A percentile compares a stretch with the other conserved stretches of the same genome.
Evolutionary conservation across 30 jellyfish, hydroid and myxozoan genomes (phyloP).

Genomic region (Morbakka virulenta): DNA sequence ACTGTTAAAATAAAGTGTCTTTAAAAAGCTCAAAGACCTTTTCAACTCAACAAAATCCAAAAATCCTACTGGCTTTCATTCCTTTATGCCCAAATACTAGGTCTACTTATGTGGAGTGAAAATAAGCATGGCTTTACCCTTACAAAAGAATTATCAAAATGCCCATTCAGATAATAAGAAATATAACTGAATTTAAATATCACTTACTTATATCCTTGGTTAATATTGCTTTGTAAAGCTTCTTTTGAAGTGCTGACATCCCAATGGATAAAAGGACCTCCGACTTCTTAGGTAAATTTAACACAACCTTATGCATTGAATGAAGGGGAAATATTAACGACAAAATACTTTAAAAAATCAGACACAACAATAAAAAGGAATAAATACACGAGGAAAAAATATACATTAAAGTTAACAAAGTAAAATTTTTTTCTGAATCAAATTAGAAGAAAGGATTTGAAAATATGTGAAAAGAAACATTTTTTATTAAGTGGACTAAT

Average conservation of each 20-base stretch:
- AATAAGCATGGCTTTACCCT: too few relatives aligned
- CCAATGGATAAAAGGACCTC: constrained; percentile 77
- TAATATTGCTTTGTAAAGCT: constrained; percentile 74
- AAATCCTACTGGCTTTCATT: too few relatives aligned
- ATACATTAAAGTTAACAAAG: too few relatives aligned
- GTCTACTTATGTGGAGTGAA: too few relatives aligned
- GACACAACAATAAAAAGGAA: neutral
- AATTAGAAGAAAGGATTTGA: neutral
- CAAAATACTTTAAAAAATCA: neutral
- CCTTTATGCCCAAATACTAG: too few relatives aligned
- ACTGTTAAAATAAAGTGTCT: too few relatives aligned
- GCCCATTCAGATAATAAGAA: neutral
- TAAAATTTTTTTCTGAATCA: too few relatives aligned
- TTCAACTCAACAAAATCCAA: too few relatives aligned
- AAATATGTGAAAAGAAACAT: neutral
- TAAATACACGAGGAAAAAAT: too few relatives aligned
- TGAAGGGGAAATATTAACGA: neutral
- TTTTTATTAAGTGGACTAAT: neutral
- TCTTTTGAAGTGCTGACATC: constrained; percentile 72
- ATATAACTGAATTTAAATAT: neutral
- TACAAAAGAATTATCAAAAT: neutral
- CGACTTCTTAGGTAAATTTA: constrained; percentile 39
- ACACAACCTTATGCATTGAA: constrained; percentile 6
- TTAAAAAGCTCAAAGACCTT: too few relatives aligned
- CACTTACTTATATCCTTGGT: constrained; percentile 79